Evolutionary conservation across 1,140 invertebrate species (phyloP).

Genomic region (Argopecten irradians): DNA sequence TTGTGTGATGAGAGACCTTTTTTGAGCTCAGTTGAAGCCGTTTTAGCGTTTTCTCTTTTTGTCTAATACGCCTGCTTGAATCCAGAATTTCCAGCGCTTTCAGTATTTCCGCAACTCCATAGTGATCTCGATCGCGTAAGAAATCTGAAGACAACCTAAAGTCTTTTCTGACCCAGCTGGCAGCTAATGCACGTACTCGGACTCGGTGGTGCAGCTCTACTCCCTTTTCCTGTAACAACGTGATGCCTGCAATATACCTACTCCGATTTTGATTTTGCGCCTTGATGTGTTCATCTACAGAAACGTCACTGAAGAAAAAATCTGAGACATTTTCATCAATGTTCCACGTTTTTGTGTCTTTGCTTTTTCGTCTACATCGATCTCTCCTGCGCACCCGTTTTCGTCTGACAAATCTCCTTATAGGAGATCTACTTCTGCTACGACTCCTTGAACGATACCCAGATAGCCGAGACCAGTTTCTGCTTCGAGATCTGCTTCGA

Average conservation of each 20-base stretch:
- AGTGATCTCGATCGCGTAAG: slow-evolving; percentile 54
- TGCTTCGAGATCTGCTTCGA: too few relatives aligned
- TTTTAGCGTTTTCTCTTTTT: slow-evolving; percentile 70
- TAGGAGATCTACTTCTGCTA: too few relatives aligned
- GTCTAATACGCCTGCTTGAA: slow-evolving; percentile 58
- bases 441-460: too few relatives aligned
- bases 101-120: slow-evolving; percentile 68
- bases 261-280: slow-evolving; percentile 62
- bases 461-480: too few relatives aligned
- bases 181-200: slow-evolving; percentile 63
- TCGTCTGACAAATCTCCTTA: background rate
- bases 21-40: slow-evolving; percentile 55
- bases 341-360: background rate
- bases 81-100: slow-evolving; percentile 70
- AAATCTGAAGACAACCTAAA: slow-evolving; percentile 61
- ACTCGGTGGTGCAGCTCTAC: slow-evolving; percentile 67
- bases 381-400: background rate
- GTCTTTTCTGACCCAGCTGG: slow-evolving; percentile 69
- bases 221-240: slow-evolving; percentile 58
- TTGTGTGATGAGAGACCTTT: slow-evolving; percentile 62
- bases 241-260: slow-evolving; percentile 63
- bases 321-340: slow-evolving; percentile 44
- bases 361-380: background rate
- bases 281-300: slow-evolving; percentile 60
- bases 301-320: slow-evolving; percentile 54